Evolutionary conservation across 1,140 invertebrate species (phyloP).

Genomic region (Psilanteris sp.): DNA sequence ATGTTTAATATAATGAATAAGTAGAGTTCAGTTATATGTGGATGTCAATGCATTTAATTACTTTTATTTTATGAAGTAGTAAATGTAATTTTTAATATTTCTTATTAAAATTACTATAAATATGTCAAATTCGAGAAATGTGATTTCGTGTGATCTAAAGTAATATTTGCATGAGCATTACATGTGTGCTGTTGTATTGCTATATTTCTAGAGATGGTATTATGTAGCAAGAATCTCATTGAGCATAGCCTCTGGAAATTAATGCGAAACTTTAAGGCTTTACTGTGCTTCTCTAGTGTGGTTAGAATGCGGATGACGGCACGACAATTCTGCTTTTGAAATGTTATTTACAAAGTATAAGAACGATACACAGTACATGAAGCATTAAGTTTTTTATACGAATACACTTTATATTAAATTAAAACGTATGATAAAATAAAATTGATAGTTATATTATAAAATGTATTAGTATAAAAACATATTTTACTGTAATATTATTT

Average conservation of each 20-base stretch:
- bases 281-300: constrained; percentile 11
- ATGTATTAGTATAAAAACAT: too few species aligned
- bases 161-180: constrained; percentile 29
- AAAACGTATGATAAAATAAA: too few species aligned
- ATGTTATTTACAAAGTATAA: constrained; percentile 28
- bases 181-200: constrained; percentile 7
- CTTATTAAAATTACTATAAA: constrained; percentile 8
- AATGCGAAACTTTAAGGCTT: constrained; percentile 36
- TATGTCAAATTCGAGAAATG: constrained; percentile 12
- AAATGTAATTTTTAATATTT: too few species aligned
- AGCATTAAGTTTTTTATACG: background rate
- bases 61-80: too few species aligned
- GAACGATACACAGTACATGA: constrained; percentile 4
- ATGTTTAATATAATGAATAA: too few species aligned
- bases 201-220: background rate
- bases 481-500: too few species aligned
- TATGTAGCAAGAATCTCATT: constrained; percentile 20
- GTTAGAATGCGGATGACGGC: constrained; percentile 30
- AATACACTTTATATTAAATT: too few species aligned
- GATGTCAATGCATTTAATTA: too few species aligned
- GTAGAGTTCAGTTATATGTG: too few species aligned
- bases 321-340: constrained; percentile 34
- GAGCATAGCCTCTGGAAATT: constrained; percentile 39
- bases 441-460: too few species aligned
- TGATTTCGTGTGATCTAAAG: constrained; percentile 15